These are phyloP conservation scores for Catalaphyllia jardinei DNA, from an alignment of 64 coral and sea anemone species.

Conservation along the genomic window DNA sequence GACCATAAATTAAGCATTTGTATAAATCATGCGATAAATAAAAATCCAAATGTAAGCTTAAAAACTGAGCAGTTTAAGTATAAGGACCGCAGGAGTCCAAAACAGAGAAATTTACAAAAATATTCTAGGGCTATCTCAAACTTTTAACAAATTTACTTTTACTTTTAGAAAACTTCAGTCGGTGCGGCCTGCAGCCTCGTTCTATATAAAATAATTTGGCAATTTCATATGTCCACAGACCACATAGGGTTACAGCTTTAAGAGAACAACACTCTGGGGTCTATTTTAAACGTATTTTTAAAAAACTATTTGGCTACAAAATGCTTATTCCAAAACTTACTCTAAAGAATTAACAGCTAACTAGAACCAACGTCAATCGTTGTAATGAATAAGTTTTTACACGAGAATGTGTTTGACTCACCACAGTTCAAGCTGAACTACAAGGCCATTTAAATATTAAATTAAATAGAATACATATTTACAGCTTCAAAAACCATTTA, in stretches of 20 bases:
- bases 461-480: conserved; percentile 87
- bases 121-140: conserved; percentile 34
- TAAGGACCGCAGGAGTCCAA: neutral
- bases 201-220: conserved; percentile 55
- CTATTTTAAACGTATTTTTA: conserved; percentile 47
- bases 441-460: conserved; percentile 99
- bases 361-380: conserved; percentile 27
- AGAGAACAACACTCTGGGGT: conserved; percentile 1
- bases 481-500: conserved; percentile 69
- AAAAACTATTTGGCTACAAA: conserved; percentile 55
- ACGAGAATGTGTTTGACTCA: conserved; percentile 41
- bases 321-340: conserved; percentile 43
- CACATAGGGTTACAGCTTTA: neutral
- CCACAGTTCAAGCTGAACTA: conserved; percentile 94
- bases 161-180: conserved; percentile 50
- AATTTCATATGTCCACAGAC: conserved; percentile 27
- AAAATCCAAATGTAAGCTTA: conserved; percentile 39
- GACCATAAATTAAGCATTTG: conserved; percentile 27
- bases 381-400: conserved; percentile 4
- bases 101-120: conserved; percentile 54
- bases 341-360: conserved; percentile 19
- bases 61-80: conserved; percentile 12
- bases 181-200: conserved; percentile 40
- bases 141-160: conserved; percentile 46
- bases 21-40: conserved; percentile 37